Base-by-base conservation (phyloP, 1,140 invertebrate species). In the Temnothorax nylanderi region DNA sequence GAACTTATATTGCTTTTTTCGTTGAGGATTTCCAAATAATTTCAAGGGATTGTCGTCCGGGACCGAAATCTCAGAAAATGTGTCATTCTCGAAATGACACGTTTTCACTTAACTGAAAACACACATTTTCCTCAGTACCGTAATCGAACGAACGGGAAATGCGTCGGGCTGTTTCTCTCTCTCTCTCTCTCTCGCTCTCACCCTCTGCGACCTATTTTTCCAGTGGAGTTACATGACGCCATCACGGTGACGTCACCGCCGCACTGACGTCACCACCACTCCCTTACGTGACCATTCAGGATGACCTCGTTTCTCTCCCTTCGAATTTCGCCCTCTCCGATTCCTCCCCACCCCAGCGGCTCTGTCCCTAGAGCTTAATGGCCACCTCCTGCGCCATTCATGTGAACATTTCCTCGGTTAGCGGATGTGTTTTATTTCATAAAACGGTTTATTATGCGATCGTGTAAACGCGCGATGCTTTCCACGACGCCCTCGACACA, bases 321-420 rank as follows among this genome's bases (percentile, higher is more conserved):
- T 87, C 62, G 65, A 85, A 81, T 71, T 58, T 56, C 34, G 44
- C 54, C 49, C 69, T 69, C 77, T 44, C 71, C 16, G n/a, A 54
- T 58, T 76, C 69, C 16, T 54, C 8, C 49, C 51, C 44, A 3
- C 72, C 47, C 67, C 10, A 44, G 37, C 49, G 41, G 37, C 76
- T 74, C 69, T 51, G 62, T 84, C 76, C 81, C 81, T 67, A 77
- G 90, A 93, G 92, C 92, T 94, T 94, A 94, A 94, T 94, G 93
- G 92, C 87, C 92, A 91, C 91, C 86, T 90, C 88, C 89, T 92
- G 85, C 92, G 91, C 92, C 94, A 94, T 95, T 95, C 94, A 95
- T 92, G 93, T 90, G 92, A 92, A 92, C 91, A 91, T 92, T 93
- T 90, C 88, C 69, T 81, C 85, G 44, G 21, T 67, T 71, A 78